Evolutionary conservation across 2,888 invertebrate species (phyloP).

Genomic region (Lithophane ornitopus): DNA sequence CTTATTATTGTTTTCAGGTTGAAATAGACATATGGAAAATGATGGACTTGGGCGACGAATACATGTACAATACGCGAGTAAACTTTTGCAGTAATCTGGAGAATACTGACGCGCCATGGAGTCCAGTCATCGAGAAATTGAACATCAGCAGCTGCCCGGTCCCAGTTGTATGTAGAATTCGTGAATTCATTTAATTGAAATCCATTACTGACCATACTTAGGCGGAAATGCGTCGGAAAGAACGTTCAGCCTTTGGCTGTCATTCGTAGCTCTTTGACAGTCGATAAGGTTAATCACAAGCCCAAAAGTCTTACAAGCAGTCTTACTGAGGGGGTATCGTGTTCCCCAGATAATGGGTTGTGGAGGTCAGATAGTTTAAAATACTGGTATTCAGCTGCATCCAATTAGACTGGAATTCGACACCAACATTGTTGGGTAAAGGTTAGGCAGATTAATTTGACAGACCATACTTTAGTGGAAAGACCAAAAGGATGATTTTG

Average conservation of each 20-base stretch:
- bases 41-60: constrained; percentile 74
- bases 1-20: constrained; percentile 51
- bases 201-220: neutral
- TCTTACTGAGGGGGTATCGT: neutral
- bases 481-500: neutral
- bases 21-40: constrained; percentile 75
- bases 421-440: neutral
- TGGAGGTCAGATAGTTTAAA: too few relatives aligned
- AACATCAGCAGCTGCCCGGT: constrained; percentile 79
- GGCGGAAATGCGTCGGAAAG: neutral
- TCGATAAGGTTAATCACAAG: neutral
- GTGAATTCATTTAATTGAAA: neutral
- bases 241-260: neutral
- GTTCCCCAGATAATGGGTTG: too few relatives aligned
- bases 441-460: neutral
- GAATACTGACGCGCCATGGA: constrained; percentile 78
- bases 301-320: neutral
- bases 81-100: constrained; percentile 76
- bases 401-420: too few relatives aligned
- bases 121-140: constrained; percentile 72
- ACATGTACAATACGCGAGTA: constrained; percentile 69
- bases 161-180: constrained; percentile 70
- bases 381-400: too few relatives aligned
- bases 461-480: neutral
- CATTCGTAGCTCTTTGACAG: neutral